Conservation (phyloP, 1,140 invertebrate species). For the Pseudomyrmex pallidus region DNA sequence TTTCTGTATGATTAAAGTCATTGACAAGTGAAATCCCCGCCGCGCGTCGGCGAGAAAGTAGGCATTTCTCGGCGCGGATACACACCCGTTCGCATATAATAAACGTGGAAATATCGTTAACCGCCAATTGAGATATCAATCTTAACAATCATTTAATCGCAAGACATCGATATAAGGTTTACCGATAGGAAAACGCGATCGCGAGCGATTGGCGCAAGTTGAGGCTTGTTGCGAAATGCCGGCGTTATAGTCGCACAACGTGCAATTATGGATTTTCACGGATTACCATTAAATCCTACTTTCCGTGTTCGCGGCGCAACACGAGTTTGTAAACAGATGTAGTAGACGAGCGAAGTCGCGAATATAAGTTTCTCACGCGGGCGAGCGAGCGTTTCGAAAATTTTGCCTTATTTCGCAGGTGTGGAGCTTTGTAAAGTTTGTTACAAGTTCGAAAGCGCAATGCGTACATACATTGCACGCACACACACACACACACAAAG, state of each 20-base stretch:
- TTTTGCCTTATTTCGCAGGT: constrained; percentile 1
- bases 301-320: constrained; percentile 27
- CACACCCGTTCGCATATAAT: constrained; percentile 54
- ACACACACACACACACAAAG: background rate
- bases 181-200: constrained; percentile 46
- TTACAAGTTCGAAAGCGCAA: constrained; percentile 2
- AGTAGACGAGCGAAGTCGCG: background rate
- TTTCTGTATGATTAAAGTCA: constrained; percentile 33
- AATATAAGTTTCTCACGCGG: constrained; percentile 7
- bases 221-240: constrained; percentile 50
- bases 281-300: constrained; percentile 67
- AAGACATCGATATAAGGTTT: constrained; percentile 59
- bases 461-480: background rate
- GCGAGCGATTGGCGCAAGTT: constrained; percentile 28
- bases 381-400: background rate
- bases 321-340: constrained; percentile 31
- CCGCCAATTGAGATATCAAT: constrained; percentile 74
- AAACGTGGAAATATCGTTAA: constrained; percentile 64
- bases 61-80: constrained; percentile 53
- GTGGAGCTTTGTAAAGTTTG: constrained; percentile 1
- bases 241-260: constrained; percentile 54
- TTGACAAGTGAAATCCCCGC: constrained; percentile 68
- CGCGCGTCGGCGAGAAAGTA: constrained; percentile 25
- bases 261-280: constrained; percentile 73
- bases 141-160: constrained; percentile 73